phyloP scores from a whole-genome alignment of 2,888 invertebrate species.

The Cataglyphis rosenhaueri region DNA sequence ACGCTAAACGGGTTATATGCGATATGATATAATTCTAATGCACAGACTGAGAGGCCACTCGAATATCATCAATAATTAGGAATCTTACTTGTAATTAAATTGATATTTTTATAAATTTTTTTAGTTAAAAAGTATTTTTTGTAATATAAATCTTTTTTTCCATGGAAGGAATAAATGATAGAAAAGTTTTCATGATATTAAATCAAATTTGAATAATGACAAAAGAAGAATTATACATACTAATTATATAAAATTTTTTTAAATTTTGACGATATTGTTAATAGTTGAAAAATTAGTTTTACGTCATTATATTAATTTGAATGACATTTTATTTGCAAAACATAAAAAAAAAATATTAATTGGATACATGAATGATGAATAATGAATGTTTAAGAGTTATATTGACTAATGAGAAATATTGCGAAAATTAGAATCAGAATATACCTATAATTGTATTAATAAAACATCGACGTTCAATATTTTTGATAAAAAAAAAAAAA shows the following conservation, averaged over 20 bases:
- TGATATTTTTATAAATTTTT: background rate
- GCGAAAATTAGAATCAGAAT: background rate
- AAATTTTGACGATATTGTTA: background rate
- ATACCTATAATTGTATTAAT: background rate
- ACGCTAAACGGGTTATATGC: constrained; percentile 86
- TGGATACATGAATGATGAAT: background rate
- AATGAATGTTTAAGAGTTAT: background rate
- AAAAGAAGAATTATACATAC: background rate
- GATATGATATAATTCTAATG: constrained; percentile 85
- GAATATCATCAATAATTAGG: constrained; percentile 80
- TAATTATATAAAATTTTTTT: background rate
- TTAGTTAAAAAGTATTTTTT: background rate
- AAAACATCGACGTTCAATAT: background rate
- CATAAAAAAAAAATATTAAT: background rate
- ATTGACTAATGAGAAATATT: background rate
- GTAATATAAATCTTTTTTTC: background rate
- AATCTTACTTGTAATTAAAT: background rate
- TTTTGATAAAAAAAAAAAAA: constrained; percentile 1
- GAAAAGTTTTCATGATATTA: background rate
- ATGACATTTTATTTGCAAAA: background rate
- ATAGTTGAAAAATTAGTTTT: background rate
- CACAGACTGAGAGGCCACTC: constrained; percentile 84
- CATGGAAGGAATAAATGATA: background rate
- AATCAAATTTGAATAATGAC: background rate
- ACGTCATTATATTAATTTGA: background rate